Percentiles rank a stretch among this genome's conserved stretches.
phyloP scores from a whole-genome alignment of 2,113 vertebrate genomes.

The Xiphophorus couchianus region DNA sequence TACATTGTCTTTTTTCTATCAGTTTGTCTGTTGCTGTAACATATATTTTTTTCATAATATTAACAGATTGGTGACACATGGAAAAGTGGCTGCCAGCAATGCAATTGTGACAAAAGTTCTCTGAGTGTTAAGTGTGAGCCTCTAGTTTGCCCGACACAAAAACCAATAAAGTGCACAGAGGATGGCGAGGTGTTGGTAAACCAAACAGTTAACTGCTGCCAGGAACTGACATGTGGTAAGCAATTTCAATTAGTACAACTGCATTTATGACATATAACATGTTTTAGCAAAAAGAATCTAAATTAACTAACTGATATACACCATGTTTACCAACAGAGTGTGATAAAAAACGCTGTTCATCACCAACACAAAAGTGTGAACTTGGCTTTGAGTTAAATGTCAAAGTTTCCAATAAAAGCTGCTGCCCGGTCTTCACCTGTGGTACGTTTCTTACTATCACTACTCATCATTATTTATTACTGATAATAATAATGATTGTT shows the following conservation, averaged over 20 bases:
- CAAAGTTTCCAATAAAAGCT: constrained; percentile 37
- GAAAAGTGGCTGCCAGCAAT: constrained; percentile 81
- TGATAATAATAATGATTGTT: too few species aligned
- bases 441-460: constrained; percentile 63
- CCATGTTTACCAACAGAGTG: constrained; percentile 71
- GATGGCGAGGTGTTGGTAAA: constrained; percentile 71
- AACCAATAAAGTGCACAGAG: constrained; percentile 50
- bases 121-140: constrained; percentile 69
- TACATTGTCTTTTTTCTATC: background rate
- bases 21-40: background rate
- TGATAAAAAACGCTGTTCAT: constrained; percentile 66
- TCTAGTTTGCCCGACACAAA: constrained; percentile 53
- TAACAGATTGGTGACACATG: constrained; percentile 83
- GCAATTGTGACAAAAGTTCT: constrained; percentile 75
- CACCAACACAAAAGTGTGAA: constrained; percentile 44
- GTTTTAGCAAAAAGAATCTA: background rate
- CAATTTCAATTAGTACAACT: constrained; percentile 19
- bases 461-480: too few species aligned
- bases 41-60: constrained; percentile 10
- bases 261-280: background rate
- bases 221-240: constrained; percentile 81
- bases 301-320: background rate
- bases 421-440: constrained; percentile 74
- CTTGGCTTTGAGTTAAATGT: constrained; percentile 51
- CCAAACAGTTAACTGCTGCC: constrained; percentile 78